Evolutionary conservation across 2,113 vertebrate genomes (phyloP).

Genomic region (Arvicanthis niloticus): DNA sequence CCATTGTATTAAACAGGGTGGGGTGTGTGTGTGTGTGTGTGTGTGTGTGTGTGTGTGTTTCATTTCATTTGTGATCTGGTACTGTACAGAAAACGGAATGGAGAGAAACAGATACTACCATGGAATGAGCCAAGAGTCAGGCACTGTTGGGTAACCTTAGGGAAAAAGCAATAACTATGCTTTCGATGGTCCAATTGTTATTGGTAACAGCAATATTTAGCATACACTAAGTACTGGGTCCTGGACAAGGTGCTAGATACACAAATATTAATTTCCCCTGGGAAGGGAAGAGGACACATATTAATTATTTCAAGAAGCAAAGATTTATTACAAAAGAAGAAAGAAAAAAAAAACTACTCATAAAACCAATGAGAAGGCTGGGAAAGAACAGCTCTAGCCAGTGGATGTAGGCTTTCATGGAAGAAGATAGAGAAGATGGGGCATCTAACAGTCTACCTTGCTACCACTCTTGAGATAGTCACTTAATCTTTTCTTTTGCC

Average conservation of each 20-base stretch:
- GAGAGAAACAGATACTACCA: not conserved
- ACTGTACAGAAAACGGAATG: not conserved
- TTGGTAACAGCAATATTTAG: not conserved
- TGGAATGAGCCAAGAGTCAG: not conserved
- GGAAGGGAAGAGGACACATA: not conserved
- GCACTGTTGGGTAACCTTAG: not conserved
- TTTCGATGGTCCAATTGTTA: not conserved
- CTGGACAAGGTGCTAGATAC: not conserved
- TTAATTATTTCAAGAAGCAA: slow-evolving; percentile 24
- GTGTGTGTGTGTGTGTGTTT: not conserved
- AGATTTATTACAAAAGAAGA: not conserved
- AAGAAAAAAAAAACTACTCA: not conserved
- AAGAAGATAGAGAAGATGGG: not conserved
- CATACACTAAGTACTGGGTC: not conserved
- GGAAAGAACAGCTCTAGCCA: not conserved
- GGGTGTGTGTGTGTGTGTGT: not conserved
- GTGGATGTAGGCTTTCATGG: not conserved
- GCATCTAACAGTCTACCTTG: not conserved
- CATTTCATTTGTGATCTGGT: not conserved
- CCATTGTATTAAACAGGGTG: not conserved
- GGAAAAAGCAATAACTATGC: not conserved
- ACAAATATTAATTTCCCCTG: not conserved
- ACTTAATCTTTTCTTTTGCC: slow-evolving; percentile 12
- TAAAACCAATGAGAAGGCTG: not conserved
- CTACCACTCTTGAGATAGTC: slow-evolving; percentile 19